These are phyloP conservation scores for Corapipo altera DNA, from an alignment of 2,113 vertebrate species.

Conservation along the genomic window DNA sequence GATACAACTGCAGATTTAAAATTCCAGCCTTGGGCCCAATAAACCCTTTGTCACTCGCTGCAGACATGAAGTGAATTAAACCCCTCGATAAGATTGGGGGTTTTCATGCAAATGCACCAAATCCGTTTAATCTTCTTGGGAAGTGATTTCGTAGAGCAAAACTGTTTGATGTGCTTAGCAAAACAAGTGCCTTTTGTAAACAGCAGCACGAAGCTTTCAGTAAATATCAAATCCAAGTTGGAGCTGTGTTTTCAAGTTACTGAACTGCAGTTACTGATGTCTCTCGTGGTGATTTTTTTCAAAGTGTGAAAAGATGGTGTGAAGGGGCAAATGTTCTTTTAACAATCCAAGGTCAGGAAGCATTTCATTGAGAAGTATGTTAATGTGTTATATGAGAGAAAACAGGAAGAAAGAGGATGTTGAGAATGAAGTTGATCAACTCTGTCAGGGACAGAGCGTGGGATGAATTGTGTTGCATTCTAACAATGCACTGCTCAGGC, in stretches of 20 bases:
- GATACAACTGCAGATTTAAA: not conserved
- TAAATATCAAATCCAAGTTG: not conserved
- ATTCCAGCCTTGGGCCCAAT: slow-evolving; percentile 50
- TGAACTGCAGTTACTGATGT: not conserved
- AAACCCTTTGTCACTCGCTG: slow-evolving; percentile 8
- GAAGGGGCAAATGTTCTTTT: not conserved
- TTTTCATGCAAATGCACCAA: slow-evolving; percentile 68
- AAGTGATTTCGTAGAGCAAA: slow-evolving; percentile 34
- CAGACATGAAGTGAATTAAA: slow-evolving; percentile 46
- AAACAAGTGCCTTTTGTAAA: slow-evolving; percentile 63
- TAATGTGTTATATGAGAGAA: not conserved
- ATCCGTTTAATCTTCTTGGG: slow-evolving; percentile 66
- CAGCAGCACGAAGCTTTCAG: not conserved
- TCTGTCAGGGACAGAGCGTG: not conserved
- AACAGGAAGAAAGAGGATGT: not conserved
- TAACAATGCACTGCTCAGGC: not conserved
- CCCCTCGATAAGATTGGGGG: slow-evolving; percentile 59
- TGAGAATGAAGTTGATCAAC: not conserved
- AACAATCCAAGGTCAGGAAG: not conserved
- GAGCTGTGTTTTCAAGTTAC: not conserved
- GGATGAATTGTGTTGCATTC: not conserved
- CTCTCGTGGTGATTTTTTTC: not conserved
- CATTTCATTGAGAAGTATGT: not conserved
- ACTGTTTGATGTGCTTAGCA: slow-evolving; percentile 72
- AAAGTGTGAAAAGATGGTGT: not conserved